phyloP scores from a whole-genome alignment of 2,888 invertebrate genomes.

The Leptopilina drosophilae region DNA sequence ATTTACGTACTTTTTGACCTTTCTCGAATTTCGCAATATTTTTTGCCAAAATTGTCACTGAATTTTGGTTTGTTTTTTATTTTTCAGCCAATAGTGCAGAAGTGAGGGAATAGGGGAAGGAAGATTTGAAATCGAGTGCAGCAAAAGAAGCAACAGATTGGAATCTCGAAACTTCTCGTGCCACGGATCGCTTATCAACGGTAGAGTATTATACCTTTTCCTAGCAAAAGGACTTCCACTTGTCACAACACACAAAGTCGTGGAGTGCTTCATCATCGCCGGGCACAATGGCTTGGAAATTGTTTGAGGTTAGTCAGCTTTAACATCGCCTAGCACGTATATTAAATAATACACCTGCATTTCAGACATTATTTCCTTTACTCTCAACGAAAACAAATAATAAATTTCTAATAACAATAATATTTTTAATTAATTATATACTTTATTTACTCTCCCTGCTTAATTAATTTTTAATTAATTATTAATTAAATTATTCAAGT shows the following conservation, averaged over 20 bases:
- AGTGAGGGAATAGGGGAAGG: slow-evolving; percentile 16
- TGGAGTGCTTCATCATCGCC: slow-evolving; percentile 64
- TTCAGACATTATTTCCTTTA: slow-evolving; percentile 12
- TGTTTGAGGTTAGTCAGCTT: slow-evolving; percentile 61
- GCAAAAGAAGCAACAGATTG: slow-evolving; percentile 33
- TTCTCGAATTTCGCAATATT: too few relatives aligned
- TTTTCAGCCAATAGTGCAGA: slow-evolving; percentile 11
- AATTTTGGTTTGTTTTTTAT: not conserved
- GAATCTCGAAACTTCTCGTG: slow-evolving; percentile 17
- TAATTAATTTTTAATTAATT: too few relatives aligned
- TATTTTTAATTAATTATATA: not conserved
- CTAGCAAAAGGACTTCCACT: slow-evolving; percentile 40
- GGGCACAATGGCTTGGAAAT: slow-evolving; percentile 67
- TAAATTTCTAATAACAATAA: not conserved
- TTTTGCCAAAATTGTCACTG: not conserved
- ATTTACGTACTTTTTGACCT: too few relatives aligned
- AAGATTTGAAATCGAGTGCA: slow-evolving; percentile 24
- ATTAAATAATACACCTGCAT: slow-evolving; percentile 22
- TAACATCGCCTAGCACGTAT: not conserved
- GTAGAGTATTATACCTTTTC: slow-evolving; percentile 40
- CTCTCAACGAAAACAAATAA: not conserved
- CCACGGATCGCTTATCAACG: slow-evolving; percentile 34
- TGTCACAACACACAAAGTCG: slow-evolving; percentile 54
- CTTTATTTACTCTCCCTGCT: too few relatives aligned
- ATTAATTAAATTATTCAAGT: too few relatives aligned